phyloP scores from a whole-genome alignment of 2,113 vertebrate species.

The Ailuropoda melanoleuca region DNA sequence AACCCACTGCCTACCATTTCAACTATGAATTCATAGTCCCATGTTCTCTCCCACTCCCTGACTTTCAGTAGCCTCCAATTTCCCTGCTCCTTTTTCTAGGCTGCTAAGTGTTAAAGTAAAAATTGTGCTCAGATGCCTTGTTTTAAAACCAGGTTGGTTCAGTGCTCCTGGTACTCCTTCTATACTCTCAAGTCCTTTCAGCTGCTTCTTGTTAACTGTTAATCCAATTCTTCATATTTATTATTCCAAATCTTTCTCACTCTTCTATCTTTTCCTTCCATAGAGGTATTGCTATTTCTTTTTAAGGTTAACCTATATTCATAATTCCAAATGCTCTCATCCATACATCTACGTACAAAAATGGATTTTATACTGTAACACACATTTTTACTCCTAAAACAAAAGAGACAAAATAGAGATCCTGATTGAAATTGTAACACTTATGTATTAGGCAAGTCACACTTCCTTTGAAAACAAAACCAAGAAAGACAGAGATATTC shows the following conservation, averaged over 20 bases:
- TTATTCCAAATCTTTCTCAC: neutral
- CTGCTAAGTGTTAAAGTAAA: neutral
- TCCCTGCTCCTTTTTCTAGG: neutral
- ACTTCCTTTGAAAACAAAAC: slow-evolving; percentile 31
- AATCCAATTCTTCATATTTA: neutral
- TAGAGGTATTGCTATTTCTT: neutral
- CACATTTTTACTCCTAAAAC: slow-evolving; percentile 14
- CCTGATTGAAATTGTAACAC: neutral
- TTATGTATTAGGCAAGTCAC: neutral
- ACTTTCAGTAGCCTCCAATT: neutral
- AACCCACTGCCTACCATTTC: neutral
- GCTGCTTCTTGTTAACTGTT: neutral
- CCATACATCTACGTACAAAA: neutral
- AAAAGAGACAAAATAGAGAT: slow-evolving; percentile 21
- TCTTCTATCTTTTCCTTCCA: neutral
- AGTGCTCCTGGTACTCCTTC: neutral
- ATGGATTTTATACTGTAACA: neutral
- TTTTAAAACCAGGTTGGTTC: neutral
- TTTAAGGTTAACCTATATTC: slow-evolving; percentile 3
- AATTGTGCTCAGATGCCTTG: neutral
- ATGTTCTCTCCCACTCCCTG: neutral
- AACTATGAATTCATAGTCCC: neutral
- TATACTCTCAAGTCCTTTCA: neutral
- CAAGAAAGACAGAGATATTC: neutral
- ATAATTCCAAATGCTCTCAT: neutral